phyloP scores from a whole-genome alignment of 2,888 invertebrate genomes.

The Cephus pygmeus region DNA sequence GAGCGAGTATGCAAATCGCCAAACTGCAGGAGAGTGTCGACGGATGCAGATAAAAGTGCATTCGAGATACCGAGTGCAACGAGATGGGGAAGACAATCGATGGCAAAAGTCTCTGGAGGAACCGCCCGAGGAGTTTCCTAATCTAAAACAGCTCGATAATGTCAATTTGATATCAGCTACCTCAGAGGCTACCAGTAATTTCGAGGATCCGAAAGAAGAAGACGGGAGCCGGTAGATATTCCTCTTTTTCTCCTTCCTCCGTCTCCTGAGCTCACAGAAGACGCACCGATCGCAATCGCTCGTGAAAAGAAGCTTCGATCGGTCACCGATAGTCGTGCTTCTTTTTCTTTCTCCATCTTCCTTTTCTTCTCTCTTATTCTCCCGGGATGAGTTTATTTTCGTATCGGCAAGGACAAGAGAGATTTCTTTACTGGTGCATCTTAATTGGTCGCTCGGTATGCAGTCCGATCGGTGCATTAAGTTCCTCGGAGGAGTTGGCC shows the following conservation, averaged over 20 bases:
- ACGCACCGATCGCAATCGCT: background rate
- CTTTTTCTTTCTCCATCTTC: background rate
- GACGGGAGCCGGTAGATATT: background rate
- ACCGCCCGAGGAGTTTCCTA: slow-evolving; percentile 37
- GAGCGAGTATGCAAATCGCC: slow-evolving; percentile 47
- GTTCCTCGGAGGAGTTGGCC: slow-evolving; percentile 6
- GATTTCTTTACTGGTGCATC: background rate
- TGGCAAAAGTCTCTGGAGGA: slow-evolving; percentile 21
- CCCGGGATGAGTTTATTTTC: background rate
- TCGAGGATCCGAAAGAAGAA: background rate
- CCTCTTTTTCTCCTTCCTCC: background rate
- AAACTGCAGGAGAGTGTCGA: slow-evolving; percentile 28
- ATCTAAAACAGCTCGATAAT: slow-evolving; percentile 34
- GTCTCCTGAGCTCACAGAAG: background rate
- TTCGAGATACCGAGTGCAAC: slow-evolving; percentile 42
- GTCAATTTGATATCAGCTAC: slow-evolving; percentile 37
- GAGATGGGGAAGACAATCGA: slow-evolving; percentile 19
- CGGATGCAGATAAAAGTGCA: slow-evolving; percentile 41
- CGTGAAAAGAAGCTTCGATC: background rate
- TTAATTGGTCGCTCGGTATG: background rate
- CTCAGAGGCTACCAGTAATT: slow-evolving; percentile 33
- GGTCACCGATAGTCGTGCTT: background rate
- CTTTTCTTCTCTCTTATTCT: background rate
- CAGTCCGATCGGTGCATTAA: background rate
- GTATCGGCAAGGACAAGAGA: background rate